Conservation (phyloP, 2,797 vertebrate species). For the Crax fasciolata region DNA sequence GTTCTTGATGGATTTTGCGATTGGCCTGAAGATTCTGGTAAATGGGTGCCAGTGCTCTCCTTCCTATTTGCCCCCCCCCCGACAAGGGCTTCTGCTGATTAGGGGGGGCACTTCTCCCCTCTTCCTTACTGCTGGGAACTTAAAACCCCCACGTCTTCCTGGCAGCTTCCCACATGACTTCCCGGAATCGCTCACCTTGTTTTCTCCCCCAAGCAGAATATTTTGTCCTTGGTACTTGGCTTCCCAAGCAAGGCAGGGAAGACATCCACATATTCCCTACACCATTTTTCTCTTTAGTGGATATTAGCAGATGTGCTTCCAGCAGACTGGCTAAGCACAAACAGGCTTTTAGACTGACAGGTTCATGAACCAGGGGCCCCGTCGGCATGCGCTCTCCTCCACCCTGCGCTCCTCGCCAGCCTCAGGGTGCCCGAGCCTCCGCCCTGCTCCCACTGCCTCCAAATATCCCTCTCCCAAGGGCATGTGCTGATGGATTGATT, state of each 20-base stretch:
- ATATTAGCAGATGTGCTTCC: conserved; percentile 80
- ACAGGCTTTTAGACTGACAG: conserved; percentile 77
- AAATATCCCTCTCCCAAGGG: conserved; percentile 35
- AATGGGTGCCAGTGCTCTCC: not conserved
- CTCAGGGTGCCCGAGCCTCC: not conserved
- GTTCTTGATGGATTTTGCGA: not conserved
- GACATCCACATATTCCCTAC: conserved; percentile 67
- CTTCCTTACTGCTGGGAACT: not conserved
- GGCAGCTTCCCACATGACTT: not conserved
- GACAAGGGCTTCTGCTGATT: not conserved
- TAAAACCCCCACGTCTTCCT: not conserved
- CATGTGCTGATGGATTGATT: conserved; percentile 22
- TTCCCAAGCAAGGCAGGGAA: conserved; percentile 24
- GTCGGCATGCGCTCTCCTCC: not conserved
- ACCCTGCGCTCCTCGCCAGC: not conserved
- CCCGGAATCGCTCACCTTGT: not conserved
- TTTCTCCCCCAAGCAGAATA: not conserved
- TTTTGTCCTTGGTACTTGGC: conserved; percentile 12
- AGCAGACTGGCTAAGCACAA: conserved; percentile 77
- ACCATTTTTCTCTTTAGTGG: conserved; percentile 77
- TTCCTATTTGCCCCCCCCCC: not conserved
- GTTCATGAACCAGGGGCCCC: conserved; percentile 62
- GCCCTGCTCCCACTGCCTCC: not conserved
- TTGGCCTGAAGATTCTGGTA: not conserved
- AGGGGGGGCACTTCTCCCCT: not conserved